Percentiles rank a stretch among this genome's conserved stretches.
These are phyloP conservation scores for Anoplophora glabripennis DNA, from an alignment of 1,140 invertebrate genomes.

Conservation along the genomic window DNA sequence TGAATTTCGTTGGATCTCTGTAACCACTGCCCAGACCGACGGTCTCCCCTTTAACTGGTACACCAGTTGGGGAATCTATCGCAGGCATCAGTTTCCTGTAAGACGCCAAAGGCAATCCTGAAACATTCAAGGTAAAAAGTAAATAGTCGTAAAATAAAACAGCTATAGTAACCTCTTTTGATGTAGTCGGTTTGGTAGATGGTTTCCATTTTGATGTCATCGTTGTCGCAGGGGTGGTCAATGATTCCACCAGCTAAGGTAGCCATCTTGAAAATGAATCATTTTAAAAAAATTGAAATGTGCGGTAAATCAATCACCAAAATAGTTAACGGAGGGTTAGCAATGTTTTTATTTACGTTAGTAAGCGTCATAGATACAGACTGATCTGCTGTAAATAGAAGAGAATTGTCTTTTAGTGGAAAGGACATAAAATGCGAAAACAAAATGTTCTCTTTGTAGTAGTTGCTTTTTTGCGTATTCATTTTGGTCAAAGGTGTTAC, in stretches of 20 bases:
- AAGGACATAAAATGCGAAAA: no score
- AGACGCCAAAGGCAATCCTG: constrained; percentile 42
- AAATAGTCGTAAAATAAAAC: not conserved
- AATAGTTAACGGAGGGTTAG: no score
- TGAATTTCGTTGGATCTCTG: constrained; percentile 51
- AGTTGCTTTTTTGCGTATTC: no score
- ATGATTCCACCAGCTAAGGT: constrained; percentile 56
- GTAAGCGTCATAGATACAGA: no score
- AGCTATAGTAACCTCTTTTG: constrained; percentile 49
- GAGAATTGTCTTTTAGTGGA: no score
- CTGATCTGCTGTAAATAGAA: no score
- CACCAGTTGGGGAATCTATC: constrained; percentile 48
- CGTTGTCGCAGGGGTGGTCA: constrained; percentile 56
- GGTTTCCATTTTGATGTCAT: constrained; percentile 58
- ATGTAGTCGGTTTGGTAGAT: constrained; percentile 59
- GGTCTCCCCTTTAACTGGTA: constrained; percentile 45
- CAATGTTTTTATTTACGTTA: no score
- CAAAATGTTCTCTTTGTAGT: no score
- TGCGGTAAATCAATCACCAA: not conserved
- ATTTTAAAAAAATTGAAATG: no score
- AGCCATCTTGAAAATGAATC: constrained; percentile 51
- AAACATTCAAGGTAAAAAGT: constrained; percentile 5
- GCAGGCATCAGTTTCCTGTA: constrained; percentile 51
- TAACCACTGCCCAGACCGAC: constrained; percentile 48
- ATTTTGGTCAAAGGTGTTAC: no score